Evolutionary conservation across 2,797 vertebrate species (phyloP).

Genomic region (Jordanella pulchra): DNA sequence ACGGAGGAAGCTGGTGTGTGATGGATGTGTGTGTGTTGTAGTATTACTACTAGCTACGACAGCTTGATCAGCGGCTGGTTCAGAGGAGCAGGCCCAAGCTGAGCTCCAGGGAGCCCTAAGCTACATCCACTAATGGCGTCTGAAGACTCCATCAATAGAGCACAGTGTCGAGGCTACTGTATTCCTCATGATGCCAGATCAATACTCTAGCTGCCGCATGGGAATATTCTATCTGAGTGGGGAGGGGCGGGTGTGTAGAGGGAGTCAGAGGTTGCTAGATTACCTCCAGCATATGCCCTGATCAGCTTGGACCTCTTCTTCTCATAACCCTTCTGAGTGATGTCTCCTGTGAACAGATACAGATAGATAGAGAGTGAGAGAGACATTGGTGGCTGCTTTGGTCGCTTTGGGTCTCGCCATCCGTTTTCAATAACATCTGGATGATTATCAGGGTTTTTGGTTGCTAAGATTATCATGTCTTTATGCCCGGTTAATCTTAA

Average conservation of each 20-base stretch:
- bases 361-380: constrained; percentile 65
- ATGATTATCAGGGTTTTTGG: background rate
- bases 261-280: constrained; percentile 72
- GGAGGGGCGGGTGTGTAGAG: constrained; percentile 9
- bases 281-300: constrained; percentile 92
- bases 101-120: constrained; percentile 66
- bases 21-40: constrained; percentile 26
- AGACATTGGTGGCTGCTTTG: constrained; percentile 33
- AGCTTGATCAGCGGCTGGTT: constrained; percentile 24
- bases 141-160: constrained; percentile 48
- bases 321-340: constrained; percentile 98
- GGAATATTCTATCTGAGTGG: constrained; percentile 31
- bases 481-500: background rate
- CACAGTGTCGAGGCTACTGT: constrained; percentile 33
- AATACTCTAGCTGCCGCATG: constrained; percentile 21
- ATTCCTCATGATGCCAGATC: constrained; percentile 35
- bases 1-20: background rate
- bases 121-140: constrained; percentile 53
- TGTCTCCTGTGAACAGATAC: constrained; percentile 88
- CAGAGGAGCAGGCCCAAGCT: constrained; percentile 69
- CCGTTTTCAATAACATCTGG: background rate
- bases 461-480: background rate
- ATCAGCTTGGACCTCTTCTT: constrained; percentile 98
- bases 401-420: background rate
- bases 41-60: constrained; percentile 11